Base-by-base conservation (phyloP, 1,140 invertebrate genomes). In the Archivesica marissinica region DNA sequence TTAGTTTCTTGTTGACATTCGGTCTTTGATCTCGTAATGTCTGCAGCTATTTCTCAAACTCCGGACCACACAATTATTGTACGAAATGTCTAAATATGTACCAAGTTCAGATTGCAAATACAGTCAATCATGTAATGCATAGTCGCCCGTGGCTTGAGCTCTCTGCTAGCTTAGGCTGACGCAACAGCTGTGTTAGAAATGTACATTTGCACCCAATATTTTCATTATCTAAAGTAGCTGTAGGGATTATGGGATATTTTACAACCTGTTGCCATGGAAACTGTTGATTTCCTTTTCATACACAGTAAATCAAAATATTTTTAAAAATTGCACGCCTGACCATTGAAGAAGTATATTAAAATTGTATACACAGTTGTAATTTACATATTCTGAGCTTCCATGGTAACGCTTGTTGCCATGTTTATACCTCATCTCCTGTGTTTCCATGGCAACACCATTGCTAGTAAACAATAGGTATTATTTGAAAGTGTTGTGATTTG, bases 371-470 rank as follows among this genome's bases (percentile, higher is more conserved):
- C n/a, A n/a, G n/a, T n/a, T n/a, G n/a, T n/a, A n/a, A n/a, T n/a
- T n/a, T n/a, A n/a, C n/a, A n/a, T n/a, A n/a, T n/a, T n/a, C n/a
- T n/a, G n/a, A n/a, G n/a, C n/a, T n/a, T n/a, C n/a, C n/a, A n/a
- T n/a, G n/a, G n/a, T n/a, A n/a, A n/a, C n/a, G n/a, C 44, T 47
- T 47, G 17, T 7, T 47, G 7, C 44, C 17, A 9, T 47, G 44
- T 47, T 54, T 54, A n/a, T n/a, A n/a, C n/a, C 50, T 54, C 20
- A 54, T 54, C 23, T 54, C 20, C 7, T 54, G 1, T 11, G 59
- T 64, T 64, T 64, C 59, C 23, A 64, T 64, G 59, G 59, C 23
- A 64, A 33, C 13, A 64, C n/a, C 30, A 64, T 35, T 64, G 59
- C 59, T 64, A 64, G 13, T 17, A 64, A 30, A 64, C 59, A 17